A percentile compares a stretch with the other conserved stretches of the same genome.
These are phyloP conservation scores for Tridacna gigas DNA, from an alignment of 2,888 invertebrate species.

Conservation along the genomic window DNA sequence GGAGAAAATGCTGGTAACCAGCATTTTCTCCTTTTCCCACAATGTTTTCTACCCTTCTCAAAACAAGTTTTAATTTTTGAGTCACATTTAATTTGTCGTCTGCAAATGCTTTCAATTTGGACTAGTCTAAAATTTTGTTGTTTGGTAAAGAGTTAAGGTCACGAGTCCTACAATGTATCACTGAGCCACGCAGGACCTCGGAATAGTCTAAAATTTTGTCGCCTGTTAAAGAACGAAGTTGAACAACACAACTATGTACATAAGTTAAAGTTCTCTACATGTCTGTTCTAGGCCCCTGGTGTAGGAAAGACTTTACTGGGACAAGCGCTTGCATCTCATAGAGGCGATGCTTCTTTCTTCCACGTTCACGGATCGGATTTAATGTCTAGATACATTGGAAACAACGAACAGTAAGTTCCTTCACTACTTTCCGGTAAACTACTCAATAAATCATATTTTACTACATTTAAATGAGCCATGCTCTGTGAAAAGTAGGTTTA, in stretches of 20 bases:
- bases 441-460: no score
- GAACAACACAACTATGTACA: no score
- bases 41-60: background rate
- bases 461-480: no score
- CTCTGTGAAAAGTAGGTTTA: no score
- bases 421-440: no score
- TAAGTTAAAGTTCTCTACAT: no score
- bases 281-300: conserved; percentile 16
- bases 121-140: no score
- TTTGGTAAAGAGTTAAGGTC: no score
- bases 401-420: background rate
- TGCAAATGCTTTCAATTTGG: background rate
- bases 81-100: background rate
- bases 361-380: conserved; percentile 2
- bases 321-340: background rate
- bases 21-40: background rate
- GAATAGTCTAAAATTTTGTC: no score
- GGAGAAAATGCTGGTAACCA: background rate
- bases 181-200: no score
- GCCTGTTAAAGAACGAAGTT: no score
- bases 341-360: background rate
- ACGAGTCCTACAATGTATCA: no score
- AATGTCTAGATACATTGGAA: background rate
- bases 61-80: background rate
- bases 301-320: conserved; percentile 19